Conservation (phyloP, 2,888 invertebrate species). For the Malacosoma neustria region DNA sequence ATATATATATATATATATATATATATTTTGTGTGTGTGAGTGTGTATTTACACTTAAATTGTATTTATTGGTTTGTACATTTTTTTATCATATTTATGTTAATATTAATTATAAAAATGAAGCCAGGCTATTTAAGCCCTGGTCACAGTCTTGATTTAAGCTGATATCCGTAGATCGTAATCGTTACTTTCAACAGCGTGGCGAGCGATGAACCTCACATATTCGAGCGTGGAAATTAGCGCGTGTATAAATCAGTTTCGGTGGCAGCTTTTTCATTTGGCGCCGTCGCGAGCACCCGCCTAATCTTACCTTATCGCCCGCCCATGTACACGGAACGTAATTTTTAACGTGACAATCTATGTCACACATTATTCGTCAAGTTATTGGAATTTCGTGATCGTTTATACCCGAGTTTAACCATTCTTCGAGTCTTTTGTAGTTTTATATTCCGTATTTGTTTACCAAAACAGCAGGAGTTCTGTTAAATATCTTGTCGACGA, state of each 20-base stretch:
- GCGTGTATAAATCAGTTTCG: slow-evolving; percentile 35
- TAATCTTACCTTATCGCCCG: background rate
- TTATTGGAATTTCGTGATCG: background rate
- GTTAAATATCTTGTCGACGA: too few species aligned
- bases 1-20: too few species aligned
- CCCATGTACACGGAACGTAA: background rate
- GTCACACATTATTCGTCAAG: background rate
- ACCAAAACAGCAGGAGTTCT: too few species aligned
- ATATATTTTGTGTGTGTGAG: too few species aligned
- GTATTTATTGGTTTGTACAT: too few species aligned
- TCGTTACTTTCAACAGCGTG: background rate
- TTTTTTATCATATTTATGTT: too few species aligned
- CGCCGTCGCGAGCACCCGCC: slow-evolving; percentile 5
- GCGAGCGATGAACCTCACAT: slow-evolving; percentile 1
- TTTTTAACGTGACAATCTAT: background rate
- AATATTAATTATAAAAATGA: too few species aligned
- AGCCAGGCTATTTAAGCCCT: too few species aligned
- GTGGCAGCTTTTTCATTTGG: slow-evolving; percentile 41
- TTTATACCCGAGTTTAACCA: background rate
- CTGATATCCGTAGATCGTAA: background rate
- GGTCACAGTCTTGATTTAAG: too few species aligned
- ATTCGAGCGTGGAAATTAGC: slow-evolving; percentile 32
- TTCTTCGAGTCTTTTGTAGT: too few species aligned
- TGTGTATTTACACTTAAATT: too few species aligned
- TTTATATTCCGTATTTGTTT: too few species aligned